Evolutionary conservation across 2,797 vertebrate genomes (phyloP), one percentile per base, ranked within the genome.

Genomic region (Coreius guichenoti): DNA sequence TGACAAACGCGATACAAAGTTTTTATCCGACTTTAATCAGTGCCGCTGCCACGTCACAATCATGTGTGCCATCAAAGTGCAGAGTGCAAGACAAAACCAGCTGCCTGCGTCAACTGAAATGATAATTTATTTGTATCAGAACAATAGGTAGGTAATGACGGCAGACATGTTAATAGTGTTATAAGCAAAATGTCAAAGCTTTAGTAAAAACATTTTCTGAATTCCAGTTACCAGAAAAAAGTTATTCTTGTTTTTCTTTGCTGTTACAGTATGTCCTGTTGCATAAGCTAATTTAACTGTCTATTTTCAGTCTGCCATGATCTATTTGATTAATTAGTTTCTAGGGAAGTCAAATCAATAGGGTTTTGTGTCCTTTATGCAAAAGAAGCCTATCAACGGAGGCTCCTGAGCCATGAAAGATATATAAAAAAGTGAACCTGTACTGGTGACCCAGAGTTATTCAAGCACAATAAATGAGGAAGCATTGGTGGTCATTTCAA

Each of bases 331-430:
- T 21, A 54, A 21, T 54, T 23, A 9, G 51, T 56, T 56, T 56
- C 51, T 23, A 26, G 56, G 56, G 56, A 61, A 61, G 11, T 12
- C 56, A 61, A 61, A 61, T 61, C 23, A 26, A 5, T n/a, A 61
- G 11, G 56, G 4, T 61, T 61, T 13, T 61, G 45, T n/a, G 23
- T 61, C 23, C 4, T 61, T n/a, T 61, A 61, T 26, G 11, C n/a
- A 26, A 61, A 26, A 13, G 0, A 13, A 26, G 23, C 4, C 21
- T n/a, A n/a, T n/a, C 1, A 1, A 9, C 0, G 0, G 11, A 61
- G 56, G 56, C n/a, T 26, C 56, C 56, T 26, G 56, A 61, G 56
- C n/a, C 56, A n/a, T 26, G 4, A 5, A 13, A 61, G 56, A 61
- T 26, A 4, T n/a, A 61, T 61, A 58, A 26, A 61, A 56, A 61